Conservation (phyloP, 1,140 invertebrate species). For the Maconellicoccus hirsutus region DNA sequence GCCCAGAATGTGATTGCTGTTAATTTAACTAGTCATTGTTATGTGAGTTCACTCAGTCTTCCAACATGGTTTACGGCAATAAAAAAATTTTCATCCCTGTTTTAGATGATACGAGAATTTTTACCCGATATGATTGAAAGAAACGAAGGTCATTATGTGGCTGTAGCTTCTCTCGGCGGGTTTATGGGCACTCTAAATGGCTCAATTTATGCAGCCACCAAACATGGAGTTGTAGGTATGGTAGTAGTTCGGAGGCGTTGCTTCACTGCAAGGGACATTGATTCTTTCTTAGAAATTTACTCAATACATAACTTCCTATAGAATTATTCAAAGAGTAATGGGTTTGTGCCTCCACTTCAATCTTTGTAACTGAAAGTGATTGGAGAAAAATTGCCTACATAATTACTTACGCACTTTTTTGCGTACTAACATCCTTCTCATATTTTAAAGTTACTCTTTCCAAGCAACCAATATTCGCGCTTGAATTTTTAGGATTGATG, state of each 20-base stretch:
- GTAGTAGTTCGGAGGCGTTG: too few relatives aligned
- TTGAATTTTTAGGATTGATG: slow-evolving; percentile 27
- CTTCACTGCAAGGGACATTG: too few relatives aligned
- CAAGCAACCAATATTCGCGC: background rate
- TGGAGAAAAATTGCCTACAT: too few relatives aligned
- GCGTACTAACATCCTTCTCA: too few relatives aligned
- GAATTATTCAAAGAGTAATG: too few relatives aligned
- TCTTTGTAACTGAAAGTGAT: too few relatives aligned
- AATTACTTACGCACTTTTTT: too few relatives aligned
- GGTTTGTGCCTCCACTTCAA: too few relatives aligned
- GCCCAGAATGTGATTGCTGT: slow-evolving; percentile 31
- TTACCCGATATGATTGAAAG: slow-evolving; percentile 86
- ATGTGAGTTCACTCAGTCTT: slow-evolving; percentile 28
- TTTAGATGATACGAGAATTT: slow-evolving; percentile 64
- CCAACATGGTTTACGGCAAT: background rate
- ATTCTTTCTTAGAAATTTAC: too few relatives aligned
- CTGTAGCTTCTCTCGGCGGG: slow-evolving; percentile 82
- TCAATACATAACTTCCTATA: too few relatives aligned
- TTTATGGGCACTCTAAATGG: slow-evolving; percentile 30
- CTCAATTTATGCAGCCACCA: slow-evolving; percentile 31
- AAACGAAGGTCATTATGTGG: slow-evolving; percentile 87
- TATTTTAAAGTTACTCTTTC: too few relatives aligned
- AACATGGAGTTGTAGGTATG: slow-evolving; percentile 32
- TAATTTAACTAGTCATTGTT: slow-evolving; percentile 32
- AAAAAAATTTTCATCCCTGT: too few relatives aligned